Base-by-base conservation (phyloP, 2,888 invertebrate genomes). In the Drosophila helvetica region DNA sequence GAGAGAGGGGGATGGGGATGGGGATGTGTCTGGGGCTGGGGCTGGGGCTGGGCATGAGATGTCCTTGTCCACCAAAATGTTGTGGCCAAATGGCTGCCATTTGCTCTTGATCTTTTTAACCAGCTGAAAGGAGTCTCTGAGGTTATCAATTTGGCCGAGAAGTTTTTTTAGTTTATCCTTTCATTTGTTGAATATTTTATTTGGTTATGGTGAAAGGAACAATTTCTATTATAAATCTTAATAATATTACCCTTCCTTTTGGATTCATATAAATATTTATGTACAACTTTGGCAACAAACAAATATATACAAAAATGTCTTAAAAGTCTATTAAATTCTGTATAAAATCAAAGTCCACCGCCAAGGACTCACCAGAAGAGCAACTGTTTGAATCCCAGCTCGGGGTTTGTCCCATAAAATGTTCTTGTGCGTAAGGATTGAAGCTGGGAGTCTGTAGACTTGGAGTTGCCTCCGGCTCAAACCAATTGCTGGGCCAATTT, bases 311-410 rank as follows among this genome's bases (percentile, higher is more conserved):
- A 53, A 30, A 42, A 42, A 5, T 15, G 9, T 38, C 12, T 57
- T 30, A 75, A 38, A 57, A 71, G 2, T 79, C 61, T 50, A 80
- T 54, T 56, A 83, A 68, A 54, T 80, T 59, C 19, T 86, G 74
- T n/a, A 86, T 56, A 19, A 74, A 79, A 22, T 83, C 83, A 6
- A 57, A 73, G 15, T 80, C 83, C 6, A 80, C 65, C 2, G 78
- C 75, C 19, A 62, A 42, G 22, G 54, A 57, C 10, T 69, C 62
- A 5, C 47, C 68, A 10, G 70, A 46, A 2, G 53, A 47, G 27
- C 33, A 71, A 25, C 67, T 73, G 17, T 43, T 61, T 1, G 74
- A 65, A 6, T 70, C 58, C 77, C 74, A 81, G 18, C 46, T 46
- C 10, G 67, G 43, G 7, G 74, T 72, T 17, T 60, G 63, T 3